These are phyloP conservation scores for Caenorhabditis wallacei DNA, from an alignment of 2,888 invertebrate species.

Conservation along the genomic window DNA sequence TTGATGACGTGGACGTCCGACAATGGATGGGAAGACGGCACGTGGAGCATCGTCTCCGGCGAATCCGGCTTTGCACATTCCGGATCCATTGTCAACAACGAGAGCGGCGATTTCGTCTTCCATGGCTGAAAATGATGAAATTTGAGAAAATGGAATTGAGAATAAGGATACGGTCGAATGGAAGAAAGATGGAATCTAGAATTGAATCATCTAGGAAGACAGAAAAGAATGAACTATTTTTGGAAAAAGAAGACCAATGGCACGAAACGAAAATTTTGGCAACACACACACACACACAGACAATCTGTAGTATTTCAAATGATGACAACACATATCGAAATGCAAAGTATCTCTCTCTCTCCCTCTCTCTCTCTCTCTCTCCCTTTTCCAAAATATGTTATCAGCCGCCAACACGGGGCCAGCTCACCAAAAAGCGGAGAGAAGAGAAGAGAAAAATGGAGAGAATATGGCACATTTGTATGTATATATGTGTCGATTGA, in stretches of 20 bases:
- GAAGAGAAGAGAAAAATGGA: constrained; percentile 13
- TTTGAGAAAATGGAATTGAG: not conserved
- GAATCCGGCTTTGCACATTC: constrained; percentile 88
- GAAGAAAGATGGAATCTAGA: not conserved
- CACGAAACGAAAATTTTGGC: constrained; percentile 28
- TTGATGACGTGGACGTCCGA: constrained; percentile 87
- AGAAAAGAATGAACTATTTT: too few relatives aligned
- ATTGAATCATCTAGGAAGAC: too few relatives aligned
- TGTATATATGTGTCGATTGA: constrained; percentile 57
- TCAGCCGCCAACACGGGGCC: constrained; percentile 39
- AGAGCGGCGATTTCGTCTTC: constrained; percentile 95
- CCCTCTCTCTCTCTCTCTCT: too few relatives aligned
- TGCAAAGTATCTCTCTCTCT: constrained; percentile 47
- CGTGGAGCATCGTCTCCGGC: constrained; percentile 89
- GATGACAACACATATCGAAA: constrained; percentile 36
- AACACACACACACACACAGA: not conserved
- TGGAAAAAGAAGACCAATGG: not conserved
- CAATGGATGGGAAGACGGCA: constrained; percentile 90
- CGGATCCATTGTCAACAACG: constrained; percentile 87
- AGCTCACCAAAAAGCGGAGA: constrained; percentile 24
- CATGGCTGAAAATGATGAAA: constrained; percentile 44
- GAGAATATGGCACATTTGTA: constrained; percentile 38
- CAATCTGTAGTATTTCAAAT: not conserved
- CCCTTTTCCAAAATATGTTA: constrained; percentile 20
- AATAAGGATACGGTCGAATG: not conserved